Conservation (phyloP, 2,113 vertebrate species). For the Pantherophis guttatus region DNA sequence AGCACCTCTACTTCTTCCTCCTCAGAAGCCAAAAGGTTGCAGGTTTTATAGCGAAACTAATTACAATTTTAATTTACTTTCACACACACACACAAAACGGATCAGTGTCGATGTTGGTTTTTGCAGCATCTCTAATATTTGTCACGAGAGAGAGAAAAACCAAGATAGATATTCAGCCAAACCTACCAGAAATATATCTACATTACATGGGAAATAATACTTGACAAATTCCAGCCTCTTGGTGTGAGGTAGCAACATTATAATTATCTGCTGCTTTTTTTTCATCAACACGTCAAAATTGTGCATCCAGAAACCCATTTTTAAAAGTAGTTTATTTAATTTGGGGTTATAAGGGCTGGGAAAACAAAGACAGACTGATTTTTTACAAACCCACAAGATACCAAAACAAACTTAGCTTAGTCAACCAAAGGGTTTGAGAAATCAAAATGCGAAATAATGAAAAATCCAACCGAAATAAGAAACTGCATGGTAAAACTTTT, state of each 20-base stretch:
- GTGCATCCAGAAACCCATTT: background rate
- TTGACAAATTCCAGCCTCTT: background rate
- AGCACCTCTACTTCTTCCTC: background rate
- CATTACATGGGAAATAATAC: background rate
- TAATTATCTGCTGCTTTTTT: background rate
- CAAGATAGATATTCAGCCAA: background rate
- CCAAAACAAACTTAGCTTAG: background rate
- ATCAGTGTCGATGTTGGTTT: background rate
- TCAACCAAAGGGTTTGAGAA: background rate
- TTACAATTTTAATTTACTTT: background rate
- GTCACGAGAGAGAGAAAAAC: background rate
- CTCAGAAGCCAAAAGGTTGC: background rate
- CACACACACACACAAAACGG: accelerated
- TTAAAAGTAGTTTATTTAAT: background rate
- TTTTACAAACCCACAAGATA: background rate
- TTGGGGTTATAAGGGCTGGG: background rate
- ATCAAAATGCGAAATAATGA: background rate
- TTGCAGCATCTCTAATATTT: background rate
- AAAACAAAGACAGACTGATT: background rate
- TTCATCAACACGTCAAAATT: background rate
- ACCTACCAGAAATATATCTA: background rate
- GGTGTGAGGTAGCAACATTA: background rate
- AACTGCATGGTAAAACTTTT: background rate
- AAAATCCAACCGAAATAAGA: background rate
- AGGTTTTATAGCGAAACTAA: background rate